A percentile compares a stretch with the other conserved stretches of the same genome.
Evolutionary conservation across 2,888 invertebrate genomes (phyloP).

Genomic region (Autographa gamma): DNA sequence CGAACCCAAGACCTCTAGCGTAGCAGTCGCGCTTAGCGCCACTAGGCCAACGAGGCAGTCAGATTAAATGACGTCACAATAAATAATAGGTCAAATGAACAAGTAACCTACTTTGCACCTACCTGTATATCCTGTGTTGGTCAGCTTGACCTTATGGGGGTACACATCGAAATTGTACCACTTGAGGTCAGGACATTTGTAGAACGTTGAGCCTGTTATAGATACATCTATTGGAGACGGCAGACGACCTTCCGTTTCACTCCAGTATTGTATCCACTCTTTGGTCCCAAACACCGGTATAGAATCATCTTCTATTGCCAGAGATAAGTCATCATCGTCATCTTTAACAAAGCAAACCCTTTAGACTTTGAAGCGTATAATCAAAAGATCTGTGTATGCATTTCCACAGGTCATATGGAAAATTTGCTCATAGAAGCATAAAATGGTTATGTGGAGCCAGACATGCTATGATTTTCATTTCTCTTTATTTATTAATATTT

Average conservation of each 20-base stretch:
- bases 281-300: conserved; percentile 70
- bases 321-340: conserved; percentile 65
- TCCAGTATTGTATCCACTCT: conserved; percentile 79
- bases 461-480: background rate
- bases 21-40: too few relatives aligned
- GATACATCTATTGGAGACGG: conserved; percentile 81
- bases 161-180: conserved; percentile 89
- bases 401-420: background rate
- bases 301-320: conserved; percentile 53
- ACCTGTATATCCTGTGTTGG: conserved; percentile 92
- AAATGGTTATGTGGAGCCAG: background rate
- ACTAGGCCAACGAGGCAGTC: too few relatives aligned
- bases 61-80: background rate
- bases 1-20: too few relatives aligned
- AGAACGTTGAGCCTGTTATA: conserved; percentile 76
- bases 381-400: background rate
- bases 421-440: background rate
- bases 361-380: background rate
- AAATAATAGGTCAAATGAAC: background rate
- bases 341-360: conserved; percentile 5
- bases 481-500: background rate
- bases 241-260: conserved; percentile 75
- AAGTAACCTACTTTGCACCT: conserved; percentile 24
- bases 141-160: conserved; percentile 90
- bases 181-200: conserved; percentile 82